Evolutionary conservation across 2,888 invertebrate species (phyloP), one percentile per base, ranked within the genome.

Genomic region (Lasius fuliginosus): DNA sequence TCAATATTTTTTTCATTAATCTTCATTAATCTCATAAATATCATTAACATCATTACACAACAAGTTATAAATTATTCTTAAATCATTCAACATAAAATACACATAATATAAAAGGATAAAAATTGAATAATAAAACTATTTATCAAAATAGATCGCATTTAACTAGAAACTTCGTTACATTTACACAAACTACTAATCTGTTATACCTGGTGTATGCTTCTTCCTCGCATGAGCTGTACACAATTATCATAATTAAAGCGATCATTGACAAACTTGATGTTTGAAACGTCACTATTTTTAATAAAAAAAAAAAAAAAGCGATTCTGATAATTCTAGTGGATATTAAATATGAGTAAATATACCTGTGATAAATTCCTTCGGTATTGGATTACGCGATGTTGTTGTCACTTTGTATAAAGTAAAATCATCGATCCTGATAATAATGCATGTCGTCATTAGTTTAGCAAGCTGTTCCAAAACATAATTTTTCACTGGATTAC

Each of bases 351-450:
- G 8, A 27, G 3, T 58, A 86, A 75, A 69, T 84, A 60, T 95
- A 97, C 97, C 97, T 95, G 97, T 96, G 90, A 97, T 95, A 92
- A 98, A 98, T 95, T 98, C 98, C 95, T 98, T 98, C 27, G 97
- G 97, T 86, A 96, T 95, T 90, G 97, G 96, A 89, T 97, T 97
- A 91, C 97, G 96, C 74, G 97, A 97, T 18, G 97, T 96, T 1
- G 98, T 98, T 1, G 98, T 97, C 36, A 98, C 98, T 94, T 97
- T 97, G 95, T 98, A 98, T 73, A 99, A 96, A 11, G 97, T 97
- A 93, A 99, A 98, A 95, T 99, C 99, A 92, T 98, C 98, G 91
- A 99, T 97, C 94, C 98, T 96, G 85, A 99, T 96, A 49, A 99
- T 97, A 56, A 98, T 96, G 94, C 99, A 99, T 15, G 98, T 97